A percentile compares a stretch with the other conserved stretches of the same genome.
These are phyloP conservation scores for Holcopasites calliopsidis DNA, from an alignment of 1,140 invertebrate species.

Conservation along the genomic window DNA sequence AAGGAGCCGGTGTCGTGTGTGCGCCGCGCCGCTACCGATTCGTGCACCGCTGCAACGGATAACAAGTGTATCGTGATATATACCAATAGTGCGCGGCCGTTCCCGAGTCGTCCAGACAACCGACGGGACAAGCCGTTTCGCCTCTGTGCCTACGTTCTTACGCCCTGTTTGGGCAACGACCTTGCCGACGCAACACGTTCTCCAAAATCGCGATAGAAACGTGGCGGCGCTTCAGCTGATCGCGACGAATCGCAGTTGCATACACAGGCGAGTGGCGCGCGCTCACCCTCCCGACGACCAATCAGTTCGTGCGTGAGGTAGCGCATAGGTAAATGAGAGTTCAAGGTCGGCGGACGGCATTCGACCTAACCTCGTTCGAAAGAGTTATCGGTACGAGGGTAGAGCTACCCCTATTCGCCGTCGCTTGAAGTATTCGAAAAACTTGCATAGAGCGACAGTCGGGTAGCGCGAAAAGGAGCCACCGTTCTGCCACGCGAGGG, in stretches of 20 bases:
- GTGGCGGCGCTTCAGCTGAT: not conserved
- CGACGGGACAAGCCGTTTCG: slow-evolving; percentile 11
- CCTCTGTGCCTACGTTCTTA: not conserved
- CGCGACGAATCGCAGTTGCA: not conserved
- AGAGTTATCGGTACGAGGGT: slow-evolving; percentile 26
- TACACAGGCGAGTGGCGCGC: not conserved
- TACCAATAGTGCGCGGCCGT: slow-evolving; percentile 39
- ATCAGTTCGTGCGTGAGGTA: slow-evolving; percentile 8
- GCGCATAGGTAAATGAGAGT: slow-evolving; percentile 57
- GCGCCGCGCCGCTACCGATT: slow-evolving; percentile 50
- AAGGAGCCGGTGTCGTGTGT: slow-evolving; percentile 57
- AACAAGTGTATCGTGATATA: slow-evolving; percentile 46
- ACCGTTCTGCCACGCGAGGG: slow-evolving; percentile 1
- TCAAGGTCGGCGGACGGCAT: slow-evolving; percentile 53
- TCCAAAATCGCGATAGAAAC: not conserved
- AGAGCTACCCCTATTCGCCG: not conserved
- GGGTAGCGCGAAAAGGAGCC: slow-evolving; percentile 7
- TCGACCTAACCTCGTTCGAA: slow-evolving; percentile 21
- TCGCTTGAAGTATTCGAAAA: no score
- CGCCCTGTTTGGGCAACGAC: not conserved
- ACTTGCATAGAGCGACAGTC: no score
- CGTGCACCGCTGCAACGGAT: slow-evolving; percentile 44
- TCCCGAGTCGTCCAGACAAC: slow-evolving; percentile 19
- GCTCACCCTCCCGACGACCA: slow-evolving; percentile 23
- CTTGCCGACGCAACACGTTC: not conserved